Evolutionary conservation across 1,140 invertebrate genomes (phyloP), one percentile per base, ranked within the genome.

Genomic region (Andrena cerasifolii): DNA sequence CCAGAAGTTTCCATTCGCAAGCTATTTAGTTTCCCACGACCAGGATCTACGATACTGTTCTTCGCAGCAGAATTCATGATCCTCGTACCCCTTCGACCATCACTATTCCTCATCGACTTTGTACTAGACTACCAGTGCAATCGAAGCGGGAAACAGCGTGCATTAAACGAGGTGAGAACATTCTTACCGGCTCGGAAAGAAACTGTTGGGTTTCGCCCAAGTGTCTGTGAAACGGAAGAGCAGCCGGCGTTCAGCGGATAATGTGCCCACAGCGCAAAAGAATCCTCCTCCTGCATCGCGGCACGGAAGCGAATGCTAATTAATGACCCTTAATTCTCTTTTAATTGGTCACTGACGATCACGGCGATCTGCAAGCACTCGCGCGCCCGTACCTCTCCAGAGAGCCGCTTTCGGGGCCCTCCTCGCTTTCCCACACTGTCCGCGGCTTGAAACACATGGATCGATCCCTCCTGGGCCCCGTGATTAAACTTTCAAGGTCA

Each of bases 261-360:
- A 91, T 89, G 84, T 78, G 77, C 88, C 87, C 87, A 89, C 88
- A 90, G 89, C 83, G 82, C 83, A 72, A 84, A 90, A 85, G 89
- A 92, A 91, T 88, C 87, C 81, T 78, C 58, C 36, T 40, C 3
- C 10, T 3, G 36, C 75, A 79, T 86, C 80, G 80, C 79, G 80
- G 53, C 68, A 83, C 90, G 90, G 89, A 92, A 90, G 87, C 89
- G 89, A 91, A 92, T 92, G 86, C 88, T 93, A 92, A 93, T 93
- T 91, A 93, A 92, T 93, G 89, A 88, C 91, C 90, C 90, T 93
- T 92, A 92, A 93, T 93, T 91, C 88, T 89, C 88, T 3, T 40
- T 91, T 92, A 93, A 92, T 93, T 91, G 88, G 82, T 89, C 81
- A 71, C 85, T 84, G 84, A 40, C 80, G 83, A 89, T 88, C 83